A percentile compares a stretch with the other conserved stretches of the same genome.
Evolutionary conservation across 2,888 invertebrate genomes (phyloP).

Genomic region (Hemicrepidius hirtus): DNA sequence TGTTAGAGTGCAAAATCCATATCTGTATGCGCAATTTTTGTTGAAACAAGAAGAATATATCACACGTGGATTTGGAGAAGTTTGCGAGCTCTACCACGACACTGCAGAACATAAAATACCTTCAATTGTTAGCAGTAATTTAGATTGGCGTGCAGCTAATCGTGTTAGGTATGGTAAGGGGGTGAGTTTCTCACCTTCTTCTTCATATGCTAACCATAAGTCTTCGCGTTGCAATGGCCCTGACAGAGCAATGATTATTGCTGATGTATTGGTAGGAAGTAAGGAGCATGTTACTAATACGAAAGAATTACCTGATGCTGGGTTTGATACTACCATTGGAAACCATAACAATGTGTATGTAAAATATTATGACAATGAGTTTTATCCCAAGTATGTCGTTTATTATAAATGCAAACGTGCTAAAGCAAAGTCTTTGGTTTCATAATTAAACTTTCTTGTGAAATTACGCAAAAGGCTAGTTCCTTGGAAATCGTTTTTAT

Average conservation of each 20-base stretch:
- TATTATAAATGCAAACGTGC: no score
- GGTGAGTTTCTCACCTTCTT: no score
- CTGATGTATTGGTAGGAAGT: no score
- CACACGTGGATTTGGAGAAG: constrained; percentile 41
- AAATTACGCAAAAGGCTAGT: no score
- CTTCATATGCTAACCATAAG: no score
- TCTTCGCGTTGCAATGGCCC: no score
- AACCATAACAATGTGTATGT: constrained; percentile 63
- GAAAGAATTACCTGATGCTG: no score
- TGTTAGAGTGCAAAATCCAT: constrained; percentile 57
- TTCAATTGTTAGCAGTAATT: constrained; percentile 62
- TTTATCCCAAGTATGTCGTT: constrained; percentile 66
- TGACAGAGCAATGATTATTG: no score
- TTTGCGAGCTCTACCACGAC: constrained; percentile 60
- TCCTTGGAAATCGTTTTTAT: no score
- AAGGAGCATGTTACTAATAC: no score
- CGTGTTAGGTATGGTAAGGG: constrained; percentile 25
- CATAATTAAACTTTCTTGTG: no score
- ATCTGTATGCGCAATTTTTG: constrained; percentile 60
- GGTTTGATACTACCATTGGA: constrained; percentile 62
- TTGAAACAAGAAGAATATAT: constrained; percentile 61
- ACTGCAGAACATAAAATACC: constrained; percentile 58
- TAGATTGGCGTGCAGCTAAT: constrained; percentile 62
- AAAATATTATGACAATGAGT: constrained; percentile 68
- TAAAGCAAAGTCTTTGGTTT: no score